Evolutionary conservation across 2,888 invertebrate species (phyloP).

Genomic region (Euproctis similis): DNA sequence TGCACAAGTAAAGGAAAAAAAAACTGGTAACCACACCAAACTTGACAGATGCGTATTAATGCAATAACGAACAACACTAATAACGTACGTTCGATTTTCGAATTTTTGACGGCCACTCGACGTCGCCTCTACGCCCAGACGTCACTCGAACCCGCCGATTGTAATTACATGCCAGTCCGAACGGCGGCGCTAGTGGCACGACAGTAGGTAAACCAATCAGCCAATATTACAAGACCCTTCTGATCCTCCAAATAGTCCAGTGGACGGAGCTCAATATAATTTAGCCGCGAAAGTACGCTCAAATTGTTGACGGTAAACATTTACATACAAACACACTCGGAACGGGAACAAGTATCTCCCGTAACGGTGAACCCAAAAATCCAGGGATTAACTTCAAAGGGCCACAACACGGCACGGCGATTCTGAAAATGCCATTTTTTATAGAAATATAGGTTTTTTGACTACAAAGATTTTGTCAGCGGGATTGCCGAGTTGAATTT

Average conservation of each 20-base stretch:
- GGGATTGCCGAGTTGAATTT: slow-evolving; percentile 45
- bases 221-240: slow-evolving; percentile 27
- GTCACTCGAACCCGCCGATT: slow-evolving; percentile 30
- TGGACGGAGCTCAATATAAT: slow-evolving; percentile 24
- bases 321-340: slow-evolving; percentile 37
- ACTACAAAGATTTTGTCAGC: slow-evolving; percentile 60
- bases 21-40: too few relatives aligned
- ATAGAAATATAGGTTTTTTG: slow-evolving; percentile 63
- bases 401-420: slow-evolving; percentile 46
- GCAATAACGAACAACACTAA: slow-evolving; percentile 29
- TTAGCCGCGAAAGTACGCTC: slow-evolving; percentile 32
- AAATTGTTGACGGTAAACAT: slow-evolving; percentile 42
- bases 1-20: too few relatives aligned
- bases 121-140: slow-evolving; percentile 30
- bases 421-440: slow-evolving; percentile 66
- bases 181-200: slow-evolving; percentile 32
- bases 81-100: slow-evolving; percentile 45
- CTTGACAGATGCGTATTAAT: too few relatives aligned
- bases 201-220: slow-evolving; percentile 13
- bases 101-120: slow-evolving; percentile 51
- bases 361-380: slow-evolving; percentile 45
- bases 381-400: slow-evolving; percentile 70
- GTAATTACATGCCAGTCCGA: slow-evolving; percentile 42
- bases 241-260: slow-evolving; percentile 11
- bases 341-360: slow-evolving; percentile 29